These are phyloP conservation scores for Mactromeris polynyma DNA, from an alignment of 2,888 invertebrate species.

Conservation along the genomic window DNA sequence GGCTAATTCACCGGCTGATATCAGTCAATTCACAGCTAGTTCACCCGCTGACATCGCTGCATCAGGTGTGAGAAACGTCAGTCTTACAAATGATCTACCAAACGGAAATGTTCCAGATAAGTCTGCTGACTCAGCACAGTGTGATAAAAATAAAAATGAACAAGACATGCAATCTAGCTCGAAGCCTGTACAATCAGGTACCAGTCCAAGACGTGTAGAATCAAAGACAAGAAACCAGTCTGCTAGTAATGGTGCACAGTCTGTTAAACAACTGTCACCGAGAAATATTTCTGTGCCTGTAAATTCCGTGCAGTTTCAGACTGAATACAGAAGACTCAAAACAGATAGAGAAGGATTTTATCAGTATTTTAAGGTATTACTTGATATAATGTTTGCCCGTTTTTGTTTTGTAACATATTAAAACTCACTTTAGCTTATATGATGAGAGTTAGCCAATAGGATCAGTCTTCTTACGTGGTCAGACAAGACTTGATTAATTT, in stretches of 20 bases:
- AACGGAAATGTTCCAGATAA: not conserved
- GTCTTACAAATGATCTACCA: not conserved
- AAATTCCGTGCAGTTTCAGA: constrained; percentile 84
- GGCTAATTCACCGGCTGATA: constrained; percentile 53
- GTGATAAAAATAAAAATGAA: constrained; percentile 22
- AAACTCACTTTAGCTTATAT: no score
- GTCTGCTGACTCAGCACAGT: not conserved
- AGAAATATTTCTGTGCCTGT: constrained; percentile 68
- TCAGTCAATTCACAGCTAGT: constrained; percentile 74
- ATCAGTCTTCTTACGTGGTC: no score
- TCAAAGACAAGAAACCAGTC: not conserved
- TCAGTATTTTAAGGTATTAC: constrained; percentile 83
- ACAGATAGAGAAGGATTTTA: constrained; percentile 78
- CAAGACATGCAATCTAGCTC: not conserved
- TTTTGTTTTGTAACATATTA: no score
- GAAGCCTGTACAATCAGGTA: not conserved
- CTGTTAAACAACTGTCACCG: constrained; percentile 15
- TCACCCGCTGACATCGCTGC: constrained; percentile 53
- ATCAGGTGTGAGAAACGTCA: not conserved
- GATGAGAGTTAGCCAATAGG: no score
- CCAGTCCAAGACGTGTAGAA: not conserved
- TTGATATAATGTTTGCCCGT: not conserved
- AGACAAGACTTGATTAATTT: no score
- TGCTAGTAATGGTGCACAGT: not conserved
- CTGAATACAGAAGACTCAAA: constrained; percentile 83